These are phyloP conservation scores for Drosophila triauraria DNA, from an alignment of 1,140 invertebrate species.

Conservation along the genomic window DNA sequence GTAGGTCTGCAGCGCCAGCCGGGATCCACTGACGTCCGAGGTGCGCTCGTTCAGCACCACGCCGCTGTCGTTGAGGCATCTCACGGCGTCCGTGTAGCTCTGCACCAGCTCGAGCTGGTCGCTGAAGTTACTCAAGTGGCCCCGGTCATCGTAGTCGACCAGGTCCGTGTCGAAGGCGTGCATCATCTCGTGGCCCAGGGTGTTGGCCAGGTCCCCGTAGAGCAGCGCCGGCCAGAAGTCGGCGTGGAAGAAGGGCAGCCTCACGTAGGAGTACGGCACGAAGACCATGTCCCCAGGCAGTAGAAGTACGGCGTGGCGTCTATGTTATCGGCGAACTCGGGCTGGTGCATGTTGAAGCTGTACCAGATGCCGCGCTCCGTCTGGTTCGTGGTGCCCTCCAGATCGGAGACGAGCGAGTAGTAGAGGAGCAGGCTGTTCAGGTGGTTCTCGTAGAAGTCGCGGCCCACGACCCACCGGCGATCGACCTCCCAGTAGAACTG, in stretches of 20 bases:
- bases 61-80: slow-evolving; percentile 53
- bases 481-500: slow-evolving; percentile 45
- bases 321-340: slow-evolving; percentile 62
- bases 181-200: slow-evolving; percentile 73
- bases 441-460: slow-evolving; percentile 64
- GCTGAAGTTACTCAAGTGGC: slow-evolving; percentile 55
- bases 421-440: slow-evolving; percentile 58
- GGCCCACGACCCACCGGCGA: slow-evolving; percentile 39
- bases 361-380: slow-evolving; percentile 50
- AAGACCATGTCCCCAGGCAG: slow-evolving; percentile 72
- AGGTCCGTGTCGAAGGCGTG: slow-evolving; percentile 72
- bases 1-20: slow-evolving; percentile 63
- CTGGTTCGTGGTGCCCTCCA: slow-evolving; percentile 41
- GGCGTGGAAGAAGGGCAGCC: slow-evolving; percentile 64
- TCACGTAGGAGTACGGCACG: slow-evolving; percentile 73
- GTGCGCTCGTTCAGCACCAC: slow-evolving; percentile 59
- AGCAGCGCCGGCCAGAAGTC: slow-evolving; percentile 67
- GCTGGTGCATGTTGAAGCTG: slow-evolving; percentile 72
- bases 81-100: slow-evolving; percentile 32
- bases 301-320: slow-evolving; percentile 78
- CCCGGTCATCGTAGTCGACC: slow-evolving; percentile 64
- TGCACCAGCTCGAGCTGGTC: slow-evolving; percentile 48
- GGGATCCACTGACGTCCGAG: slow-evolving; percentile 74
- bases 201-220: slow-evolving; percentile 74
- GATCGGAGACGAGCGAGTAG: slow-evolving; percentile 40